Percentiles rank a stretch among this genome's conserved stretches.
These are phyloP conservation scores for Diachrysia chrysitis DNA, from an alignment of 2,888 invertebrate genomes.

Conservation along the genomic window DNA sequence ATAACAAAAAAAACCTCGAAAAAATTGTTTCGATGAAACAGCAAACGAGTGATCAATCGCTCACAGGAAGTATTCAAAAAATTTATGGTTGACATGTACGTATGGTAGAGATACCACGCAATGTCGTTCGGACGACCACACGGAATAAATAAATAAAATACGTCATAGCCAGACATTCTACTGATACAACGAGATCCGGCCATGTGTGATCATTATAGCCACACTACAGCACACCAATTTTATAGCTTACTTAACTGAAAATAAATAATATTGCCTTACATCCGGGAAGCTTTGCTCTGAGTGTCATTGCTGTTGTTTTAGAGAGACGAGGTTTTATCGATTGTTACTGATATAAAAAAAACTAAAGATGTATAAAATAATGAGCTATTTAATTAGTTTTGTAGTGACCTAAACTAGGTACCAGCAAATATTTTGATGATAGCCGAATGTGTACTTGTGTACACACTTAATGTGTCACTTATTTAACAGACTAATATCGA, in stretches of 20 bases:
- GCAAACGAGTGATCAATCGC: slow-evolving; percentile 57
- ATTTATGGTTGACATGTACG: slow-evolving; percentile 73
- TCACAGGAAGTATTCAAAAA: slow-evolving; percentile 68
- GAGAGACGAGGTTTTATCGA: neutral
- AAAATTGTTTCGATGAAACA: slow-evolving; percentile 39
- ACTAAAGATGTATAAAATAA: too few relatives aligned
- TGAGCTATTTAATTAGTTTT: too few relatives aligned
- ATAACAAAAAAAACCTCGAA: slow-evolving; percentile 24
- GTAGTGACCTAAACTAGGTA: too few relatives aligned
- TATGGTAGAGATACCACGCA: slow-evolving; percentile 69
- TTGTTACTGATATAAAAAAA: too few relatives aligned
- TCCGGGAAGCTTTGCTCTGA: neutral
- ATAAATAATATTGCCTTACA: neutral
- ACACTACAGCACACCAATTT: slow-evolving; percentile 17
- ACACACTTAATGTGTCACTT: too few relatives aligned
- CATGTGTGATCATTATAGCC: slow-evolving; percentile 56
- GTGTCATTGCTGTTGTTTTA: neutral
- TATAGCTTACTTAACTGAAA: slow-evolving; percentile 15
- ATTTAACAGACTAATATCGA: too few relatives aligned
- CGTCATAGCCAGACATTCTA: slow-evolving; percentile 63
- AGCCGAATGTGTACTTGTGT: too few relatives aligned
- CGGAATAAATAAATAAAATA: slow-evolving; percentile 72
- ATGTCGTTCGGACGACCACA: slow-evolving; percentile 56
- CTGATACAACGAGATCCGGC: slow-evolving; percentile 58
- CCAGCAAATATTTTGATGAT: too few relatives aligned